Evolutionary conservation across 2,888 invertebrate species (phyloP).

Genomic region (Scaptomyza parva): DNA sequence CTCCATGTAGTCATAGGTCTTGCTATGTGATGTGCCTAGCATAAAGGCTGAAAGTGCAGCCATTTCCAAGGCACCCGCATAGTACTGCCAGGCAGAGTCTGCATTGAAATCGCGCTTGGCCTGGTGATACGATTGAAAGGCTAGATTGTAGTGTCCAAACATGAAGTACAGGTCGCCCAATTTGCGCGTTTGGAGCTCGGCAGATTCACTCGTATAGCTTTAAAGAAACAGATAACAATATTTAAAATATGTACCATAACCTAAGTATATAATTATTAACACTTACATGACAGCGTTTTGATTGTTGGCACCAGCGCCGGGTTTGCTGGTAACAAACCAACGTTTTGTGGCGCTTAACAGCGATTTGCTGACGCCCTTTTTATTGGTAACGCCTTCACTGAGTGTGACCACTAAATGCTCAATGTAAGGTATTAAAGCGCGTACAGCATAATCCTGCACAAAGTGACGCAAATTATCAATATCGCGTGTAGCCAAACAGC

Average conservation of each 20-base stretch:
- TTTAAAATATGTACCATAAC: neutral
- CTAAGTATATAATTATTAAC: neutral
- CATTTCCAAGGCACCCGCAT: slow-evolving; percentile 98
- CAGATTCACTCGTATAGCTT: slow-evolving; percentile 92
- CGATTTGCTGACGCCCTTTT: slow-evolving; percentile 96
- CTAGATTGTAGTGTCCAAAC: slow-evolving; percentile 96
- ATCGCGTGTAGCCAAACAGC: slow-evolving; percentile 92
- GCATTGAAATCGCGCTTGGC: slow-evolving; percentile 99
- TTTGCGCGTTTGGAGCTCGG: slow-evolving; percentile 96
- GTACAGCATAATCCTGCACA: slow-evolving; percentile 93
- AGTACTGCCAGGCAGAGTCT: slow-evolving; percentile 98
- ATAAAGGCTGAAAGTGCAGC: slow-evolving; percentile 96
- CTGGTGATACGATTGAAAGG: slow-evolving; percentile 95
- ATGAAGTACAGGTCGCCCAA: slow-evolving; percentile 98
- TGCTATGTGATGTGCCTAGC: slow-evolving; percentile 91
- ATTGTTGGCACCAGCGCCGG: slow-evolving; percentile 89
- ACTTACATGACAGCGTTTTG: slow-evolving; percentile 94
- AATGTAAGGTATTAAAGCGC: slow-evolving; percentile 95
- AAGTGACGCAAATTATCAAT: slow-evolving; percentile 93
- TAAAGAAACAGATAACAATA: neutral
- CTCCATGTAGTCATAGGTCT: slow-evolving; percentile 96
- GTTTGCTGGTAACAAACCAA: slow-evolving; percentile 97
- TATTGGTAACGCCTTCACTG: slow-evolving; percentile 92
- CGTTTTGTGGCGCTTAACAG: slow-evolving; percentile 97
- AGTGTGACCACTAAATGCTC: slow-evolving; percentile 94